Evolutionary conservation across 2,888 invertebrate species (phyloP).

Genomic region (Rotaria socialis): DNA sequence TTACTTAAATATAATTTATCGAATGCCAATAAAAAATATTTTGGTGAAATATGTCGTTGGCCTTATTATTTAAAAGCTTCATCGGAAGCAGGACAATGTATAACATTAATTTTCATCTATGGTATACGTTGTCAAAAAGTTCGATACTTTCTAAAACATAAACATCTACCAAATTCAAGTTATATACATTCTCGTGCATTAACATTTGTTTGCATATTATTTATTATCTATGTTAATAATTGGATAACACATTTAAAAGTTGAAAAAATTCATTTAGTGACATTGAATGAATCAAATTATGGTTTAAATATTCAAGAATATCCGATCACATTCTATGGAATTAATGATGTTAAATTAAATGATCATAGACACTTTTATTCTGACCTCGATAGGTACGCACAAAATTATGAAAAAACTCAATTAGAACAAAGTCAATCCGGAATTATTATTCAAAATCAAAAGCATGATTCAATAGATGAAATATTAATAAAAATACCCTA

Average conservation of each 20-base stretch:
- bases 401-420: not conserved
- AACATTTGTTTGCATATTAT: constrained; percentile 14
- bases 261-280: constrained; percentile 3
- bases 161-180: not conserved
- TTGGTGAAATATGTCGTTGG: not conserved
- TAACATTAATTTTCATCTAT: constrained; percentile 15
- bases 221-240: constrained; percentile 21
- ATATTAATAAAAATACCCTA: not conserved
- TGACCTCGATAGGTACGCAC: not conserved
- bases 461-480: not conserved
- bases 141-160: not conserved
- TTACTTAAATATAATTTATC: constrained; percentile 15
- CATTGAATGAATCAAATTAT: not conserved
- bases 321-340: not conserved
- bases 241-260: constrained; percentile 33
- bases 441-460: not conserved
- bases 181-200: not conserved
- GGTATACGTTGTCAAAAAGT: not conserved
- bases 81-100: not conserved
- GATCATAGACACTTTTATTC: not conserved
- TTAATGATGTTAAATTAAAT: not conserved
- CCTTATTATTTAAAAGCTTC: constrained; percentile 15
- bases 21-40: not conserved
- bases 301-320: not conserved
- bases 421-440: not conserved